These are phyloP conservation scores for Lophius piscatorius DNA, from an alignment of 2,113 vertebrate species.

Conservation along the genomic window DNA sequence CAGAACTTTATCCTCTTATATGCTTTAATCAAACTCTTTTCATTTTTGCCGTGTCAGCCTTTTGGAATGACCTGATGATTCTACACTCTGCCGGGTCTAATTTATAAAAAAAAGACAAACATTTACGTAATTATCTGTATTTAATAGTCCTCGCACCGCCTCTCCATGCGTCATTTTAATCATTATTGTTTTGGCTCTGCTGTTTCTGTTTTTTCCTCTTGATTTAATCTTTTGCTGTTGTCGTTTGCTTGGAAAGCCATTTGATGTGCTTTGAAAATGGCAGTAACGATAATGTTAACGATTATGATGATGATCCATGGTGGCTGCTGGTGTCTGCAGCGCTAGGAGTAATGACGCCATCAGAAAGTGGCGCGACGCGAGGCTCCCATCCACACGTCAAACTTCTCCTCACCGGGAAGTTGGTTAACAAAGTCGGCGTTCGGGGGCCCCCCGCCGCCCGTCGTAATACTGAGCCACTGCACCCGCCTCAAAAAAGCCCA, in stretches of 20 bases:
- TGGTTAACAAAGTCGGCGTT: slow-evolving; percentile 44
- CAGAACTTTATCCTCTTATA: slow-evolving; percentile 4
- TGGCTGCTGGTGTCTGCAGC: slow-evolving; percentile 21
- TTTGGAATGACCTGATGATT: slow-evolving; percentile 33
- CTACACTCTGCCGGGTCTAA: slow-evolving; percentile 11
- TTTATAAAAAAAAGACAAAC: slow-evolving; percentile 36
- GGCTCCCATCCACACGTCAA: slow-evolving; percentile 19
- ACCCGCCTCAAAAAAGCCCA: slow-evolving; percentile 28
- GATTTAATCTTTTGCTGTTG: slow-evolving; percentile 20
- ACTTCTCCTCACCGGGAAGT: slow-evolving; percentile 14
- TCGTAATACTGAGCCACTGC: too few relatives aligned
- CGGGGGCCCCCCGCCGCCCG: slow-evolving; percentile 19
- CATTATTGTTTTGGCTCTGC: slow-evolving; percentile 10
- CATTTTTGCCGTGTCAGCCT: slow-evolving; percentile 21
- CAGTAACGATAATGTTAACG: slow-evolving; percentile 15
- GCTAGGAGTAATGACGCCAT: too few relatives aligned
- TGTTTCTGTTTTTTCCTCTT: slow-evolving; percentile 18
- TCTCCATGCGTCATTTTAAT: slow-evolving; percentile 29
- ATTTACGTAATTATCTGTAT: slow-evolving; percentile 44
- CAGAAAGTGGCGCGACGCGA: slow-evolving; percentile 16
- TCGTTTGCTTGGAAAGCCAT: slow-evolving; percentile 28
- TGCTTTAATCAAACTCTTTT: slow-evolving; percentile 17
- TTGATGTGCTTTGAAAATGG: slow-evolving; percentile 41
- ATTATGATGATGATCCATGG: slow-evolving; percentile 12
- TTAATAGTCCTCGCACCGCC: slow-evolving; percentile 40